phyloP scores from a whole-genome alignment of 2,797 vertebrate genomes.

The Gymnoscopelus braueri region DNA sequence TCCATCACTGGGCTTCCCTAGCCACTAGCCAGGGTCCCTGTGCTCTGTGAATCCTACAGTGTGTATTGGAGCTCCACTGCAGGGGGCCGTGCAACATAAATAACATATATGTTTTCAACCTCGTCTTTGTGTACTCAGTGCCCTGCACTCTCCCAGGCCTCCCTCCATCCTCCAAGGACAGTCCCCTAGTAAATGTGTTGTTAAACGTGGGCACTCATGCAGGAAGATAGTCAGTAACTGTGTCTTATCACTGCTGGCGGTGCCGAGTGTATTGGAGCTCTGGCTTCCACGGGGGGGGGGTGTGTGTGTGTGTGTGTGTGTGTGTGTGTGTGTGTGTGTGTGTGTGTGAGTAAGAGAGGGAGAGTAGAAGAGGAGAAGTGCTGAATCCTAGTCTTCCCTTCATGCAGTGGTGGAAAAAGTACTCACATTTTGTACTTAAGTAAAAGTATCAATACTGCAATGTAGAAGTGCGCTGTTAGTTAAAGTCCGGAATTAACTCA shows the following conservation, averaged over 20 bases:
- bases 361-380: too few species aligned
- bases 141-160: neutral
- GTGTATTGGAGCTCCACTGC: conserved; percentile 1
- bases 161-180: conserved; percentile 16
- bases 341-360: neutral
- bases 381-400: conserved; percentile 35
- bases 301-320: conserved; percentile 4
- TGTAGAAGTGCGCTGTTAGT: too few species aligned
- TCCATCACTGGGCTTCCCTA: too few species aligned
- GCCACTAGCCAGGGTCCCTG: too few species aligned
- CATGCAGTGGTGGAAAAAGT: neutral
- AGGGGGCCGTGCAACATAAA: conserved; percentile 10
- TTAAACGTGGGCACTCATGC: conserved; percentile 40
- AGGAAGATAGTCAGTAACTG: conserved; percentile 37
- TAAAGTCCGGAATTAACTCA: too few species aligned
- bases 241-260: conserved; percentile 33
- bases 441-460: too few species aligned
- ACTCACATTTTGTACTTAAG: too few species aligned
- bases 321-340: neutral
- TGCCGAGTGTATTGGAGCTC: conserved; percentile 24
- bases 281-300: neutral
- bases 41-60: neutral
- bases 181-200: conserved; percentile 31
- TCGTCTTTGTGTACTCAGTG: conserved; percentile 19
- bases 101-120: conserved; percentile 40